Conservation (phyloP, 2,888 invertebrate species). For the Eristalis intricaria region DNA sequence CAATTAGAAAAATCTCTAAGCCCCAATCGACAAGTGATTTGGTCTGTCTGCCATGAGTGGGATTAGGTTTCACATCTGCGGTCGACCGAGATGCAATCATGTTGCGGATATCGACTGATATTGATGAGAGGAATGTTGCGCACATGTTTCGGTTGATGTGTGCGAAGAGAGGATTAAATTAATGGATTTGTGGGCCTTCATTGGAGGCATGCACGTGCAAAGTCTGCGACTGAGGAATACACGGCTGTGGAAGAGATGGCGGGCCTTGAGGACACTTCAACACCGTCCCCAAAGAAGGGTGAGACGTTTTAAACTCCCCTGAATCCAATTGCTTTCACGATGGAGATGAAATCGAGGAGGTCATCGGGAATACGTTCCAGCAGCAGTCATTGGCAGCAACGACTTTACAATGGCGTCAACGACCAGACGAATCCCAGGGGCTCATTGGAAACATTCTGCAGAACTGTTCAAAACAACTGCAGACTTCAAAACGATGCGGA, state of each 20-base stretch:
- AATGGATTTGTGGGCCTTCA: not conserved
- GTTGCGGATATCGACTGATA: not conserved
- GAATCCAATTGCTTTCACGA: too few species aligned
- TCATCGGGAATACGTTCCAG: too few species aligned
- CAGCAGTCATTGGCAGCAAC: too few species aligned
- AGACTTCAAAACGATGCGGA: too few species aligned
- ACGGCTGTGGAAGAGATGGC: not conserved
- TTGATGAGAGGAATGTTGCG: not conserved
- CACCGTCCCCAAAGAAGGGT: too few species aligned
- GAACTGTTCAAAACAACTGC: too few species aligned
- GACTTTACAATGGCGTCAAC: too few species aligned
- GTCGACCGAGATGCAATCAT: not conserved
- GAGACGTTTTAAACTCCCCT: too few species aligned
- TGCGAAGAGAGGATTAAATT: not conserved
- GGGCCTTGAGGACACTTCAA: too few species aligned
- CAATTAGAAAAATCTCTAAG: not conserved
- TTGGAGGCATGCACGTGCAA: not conserved
- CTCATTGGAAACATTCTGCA: too few species aligned
- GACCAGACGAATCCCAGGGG: too few species aligned
- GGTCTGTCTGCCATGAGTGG: not conserved
- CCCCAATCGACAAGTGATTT: not conserved
- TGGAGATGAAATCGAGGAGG: too few species aligned
- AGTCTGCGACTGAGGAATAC: not conserved
- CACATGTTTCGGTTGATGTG: not conserved
- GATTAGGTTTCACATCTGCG: slow-evolving; percentile 33